These are phyloP conservation scores for Sebastes wilsoni DNA, from an alignment of 2,797 vertebrate species.

Conservation along the genomic window DNA sequence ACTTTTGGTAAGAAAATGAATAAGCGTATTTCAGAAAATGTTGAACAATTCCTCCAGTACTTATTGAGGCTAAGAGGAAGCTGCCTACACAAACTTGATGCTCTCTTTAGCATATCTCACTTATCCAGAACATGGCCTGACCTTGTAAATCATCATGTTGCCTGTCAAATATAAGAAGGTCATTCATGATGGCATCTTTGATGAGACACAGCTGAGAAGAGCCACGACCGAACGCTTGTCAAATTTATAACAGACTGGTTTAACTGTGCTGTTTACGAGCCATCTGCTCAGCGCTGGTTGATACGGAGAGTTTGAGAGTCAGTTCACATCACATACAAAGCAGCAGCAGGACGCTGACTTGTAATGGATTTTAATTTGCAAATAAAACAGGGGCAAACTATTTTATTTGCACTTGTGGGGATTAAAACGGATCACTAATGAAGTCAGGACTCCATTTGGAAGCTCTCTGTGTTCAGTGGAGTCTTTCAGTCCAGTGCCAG, in stretches of 20 bases:
- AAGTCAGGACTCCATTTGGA: conserved; percentile 26
- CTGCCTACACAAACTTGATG: background rate
- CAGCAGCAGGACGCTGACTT: conserved; percentile 10
- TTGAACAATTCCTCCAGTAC: background rate
- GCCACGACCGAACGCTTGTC: conserved; percentile 7
- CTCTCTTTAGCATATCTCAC: background rate
- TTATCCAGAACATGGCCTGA: background rate
- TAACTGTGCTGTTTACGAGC: conserved; percentile 40
- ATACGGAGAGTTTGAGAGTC: background rate
- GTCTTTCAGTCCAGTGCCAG: conserved; percentile 17
- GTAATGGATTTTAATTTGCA: conserved; percentile 51
- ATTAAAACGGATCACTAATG: conserved; percentile 50
- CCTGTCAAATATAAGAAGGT: conserved; percentile 18
- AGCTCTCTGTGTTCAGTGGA: conserved; percentile 11
- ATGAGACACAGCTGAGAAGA: conserved; percentile 15
- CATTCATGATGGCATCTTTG: conserved; percentile 19
- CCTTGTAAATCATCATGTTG: conserved; percentile 1
- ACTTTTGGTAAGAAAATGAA: background rate
- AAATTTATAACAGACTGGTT: conserved; percentile 36
- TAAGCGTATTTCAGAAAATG: background rate
- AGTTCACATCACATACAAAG: conserved; percentile 4
- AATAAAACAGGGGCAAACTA: conserved; percentile 51
- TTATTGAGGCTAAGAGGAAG: background rate
- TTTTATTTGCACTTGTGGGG: conserved; percentile 50
- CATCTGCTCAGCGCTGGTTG: conserved; percentile 22